phyloP scores from a whole-genome alignment of 2,797 vertebrate species.

The Alauda arvensis region DNA sequence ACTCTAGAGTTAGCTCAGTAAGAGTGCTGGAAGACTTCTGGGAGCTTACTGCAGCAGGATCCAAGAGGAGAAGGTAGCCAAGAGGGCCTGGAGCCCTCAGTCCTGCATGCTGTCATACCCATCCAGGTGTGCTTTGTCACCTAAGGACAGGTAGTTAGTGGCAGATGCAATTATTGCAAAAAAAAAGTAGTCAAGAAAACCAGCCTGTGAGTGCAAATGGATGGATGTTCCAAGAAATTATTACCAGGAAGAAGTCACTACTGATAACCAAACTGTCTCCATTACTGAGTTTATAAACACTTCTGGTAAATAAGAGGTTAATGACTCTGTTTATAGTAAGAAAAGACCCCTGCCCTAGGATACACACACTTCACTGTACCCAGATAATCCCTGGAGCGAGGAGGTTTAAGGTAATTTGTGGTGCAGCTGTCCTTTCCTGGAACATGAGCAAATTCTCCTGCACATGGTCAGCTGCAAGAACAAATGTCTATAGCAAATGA shows the following conservation, averaged over 20 bases:
- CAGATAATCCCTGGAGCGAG: constrained; percentile 83
- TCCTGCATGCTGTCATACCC: not conserved
- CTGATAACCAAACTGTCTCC: not conserved
- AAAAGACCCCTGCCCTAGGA: constrained; percentile 59
- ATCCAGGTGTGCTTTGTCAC: not conserved
- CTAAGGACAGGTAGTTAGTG: not conserved
- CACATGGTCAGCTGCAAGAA: constrained; percentile 87
- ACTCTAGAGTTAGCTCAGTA: not conserved
- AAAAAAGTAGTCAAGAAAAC: not conserved
- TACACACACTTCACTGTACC: constrained; percentile 72
- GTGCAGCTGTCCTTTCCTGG: constrained; percentile 87
- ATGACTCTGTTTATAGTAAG: constrained; percentile 67
- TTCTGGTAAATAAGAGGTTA: constrained; percentile 76
- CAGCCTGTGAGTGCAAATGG: not conserved
- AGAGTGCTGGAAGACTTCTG: not conserved
- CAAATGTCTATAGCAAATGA: constrained; percentile 85
- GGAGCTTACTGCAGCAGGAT: not conserved
- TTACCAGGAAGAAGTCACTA: not conserved
- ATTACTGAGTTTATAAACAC: not conserved
- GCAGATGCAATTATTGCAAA: not conserved
- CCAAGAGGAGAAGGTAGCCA: not conserved
- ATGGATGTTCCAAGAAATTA: not conserved
- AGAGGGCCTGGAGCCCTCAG: not conserved
- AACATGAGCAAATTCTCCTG: constrained; percentile 85
- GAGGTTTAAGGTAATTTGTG: constrained; percentile 86